Evolutionary conservation across 2,113 vertebrate species (phyloP).

Genomic region (Epinephelus moara): DNA sequence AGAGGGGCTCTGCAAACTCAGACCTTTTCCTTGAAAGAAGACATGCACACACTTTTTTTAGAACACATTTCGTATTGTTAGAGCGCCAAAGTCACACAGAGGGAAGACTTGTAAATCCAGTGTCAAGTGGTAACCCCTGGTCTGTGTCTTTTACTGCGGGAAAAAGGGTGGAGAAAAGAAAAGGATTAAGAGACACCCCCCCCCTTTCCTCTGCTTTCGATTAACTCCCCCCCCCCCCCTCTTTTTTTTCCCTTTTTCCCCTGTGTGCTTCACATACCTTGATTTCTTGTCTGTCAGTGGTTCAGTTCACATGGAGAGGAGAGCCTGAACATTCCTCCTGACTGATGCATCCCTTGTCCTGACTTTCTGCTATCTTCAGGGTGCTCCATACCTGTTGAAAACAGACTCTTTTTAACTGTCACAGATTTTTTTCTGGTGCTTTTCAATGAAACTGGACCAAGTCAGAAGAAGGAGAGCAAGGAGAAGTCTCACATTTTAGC

Average conservation of each 20-base stretch:
- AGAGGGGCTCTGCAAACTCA: conserved; percentile 48
- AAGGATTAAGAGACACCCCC: conserved; percentile 60
- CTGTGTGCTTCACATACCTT: conserved; percentile 70
- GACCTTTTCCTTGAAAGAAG: conserved; percentile 46
- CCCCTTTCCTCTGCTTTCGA: conserved; percentile 74
- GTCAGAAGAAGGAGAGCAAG: conserved; percentile 16
- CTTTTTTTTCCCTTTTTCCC: conserved; percentile 41
- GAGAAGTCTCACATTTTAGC: conserved; percentile 42
- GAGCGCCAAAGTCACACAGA: conserved; percentile 62
- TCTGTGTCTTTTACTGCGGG: conserved; percentile 73
- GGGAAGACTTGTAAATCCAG: conserved; percentile 71
- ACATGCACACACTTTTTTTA: conserved; percentile 13
- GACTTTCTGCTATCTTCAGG: conserved; percentile 8
- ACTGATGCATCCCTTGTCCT: conserved; percentile 18
- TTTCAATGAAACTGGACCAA: conserved; percentile 31
- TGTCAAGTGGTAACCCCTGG: conserved; percentile 71
- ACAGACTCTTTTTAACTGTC: conserved; percentile 4
- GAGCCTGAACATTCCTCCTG: conserved; percentile 42
- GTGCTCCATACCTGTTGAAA: conserved; percentile 24
- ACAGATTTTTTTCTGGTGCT: not conserved
- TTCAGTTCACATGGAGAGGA: conserved; percentile 53
- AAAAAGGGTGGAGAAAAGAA: conserved; percentile 72
- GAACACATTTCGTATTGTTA: conserved; percentile 45
- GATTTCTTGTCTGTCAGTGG: conserved; percentile 71
- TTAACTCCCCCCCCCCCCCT: conserved; percentile 55